phyloP scores from a whole-genome alignment of 2,888 invertebrate species.

The Microctonus aethiopoides region DNA sequence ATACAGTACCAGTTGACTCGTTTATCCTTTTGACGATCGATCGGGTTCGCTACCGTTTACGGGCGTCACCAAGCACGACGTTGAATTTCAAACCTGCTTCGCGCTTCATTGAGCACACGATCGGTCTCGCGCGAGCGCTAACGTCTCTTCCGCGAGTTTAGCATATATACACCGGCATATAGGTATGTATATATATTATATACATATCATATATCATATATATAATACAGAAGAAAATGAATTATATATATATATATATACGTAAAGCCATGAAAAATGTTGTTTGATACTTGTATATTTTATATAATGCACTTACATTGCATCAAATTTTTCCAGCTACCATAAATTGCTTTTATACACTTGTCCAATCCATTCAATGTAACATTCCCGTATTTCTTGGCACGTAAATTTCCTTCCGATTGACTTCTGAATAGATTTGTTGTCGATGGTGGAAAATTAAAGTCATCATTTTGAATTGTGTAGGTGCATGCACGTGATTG shows the following conservation, averaged over 20 bases:
- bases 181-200: conserved; percentile 13
- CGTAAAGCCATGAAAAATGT: not conserved
- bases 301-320: conserved; percentile 79
- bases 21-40: conserved; percentile 34
- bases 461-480: conserved; percentile 49
- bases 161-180: not conserved
- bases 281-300: not conserved
- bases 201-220: conserved; percentile 7
- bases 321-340: conserved; percentile 83
- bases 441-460: conserved; percentile 38
- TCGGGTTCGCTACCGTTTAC: conserved; percentile 34
- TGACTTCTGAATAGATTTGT: conserved; percentile 74
- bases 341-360: conserved; percentile 80
- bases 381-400: conserved; percentile 41
- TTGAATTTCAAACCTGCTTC: conserved; percentile 33
- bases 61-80: conserved; percentile 32
- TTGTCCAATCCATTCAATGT: conserved; percentile 71
- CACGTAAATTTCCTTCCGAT: conserved; percentile 76
- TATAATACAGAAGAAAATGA: not conserved
- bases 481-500: conserved; percentile 24
- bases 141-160: conserved; percentile 31
- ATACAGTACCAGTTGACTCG: not conserved
- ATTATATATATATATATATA: conserved; percentile 2
- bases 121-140: conserved; percentile 14
- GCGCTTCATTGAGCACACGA: conserved; percentile 33